Conservation (phyloP, 1,140 invertebrate species). For the Drosophila pachea region DNA sequence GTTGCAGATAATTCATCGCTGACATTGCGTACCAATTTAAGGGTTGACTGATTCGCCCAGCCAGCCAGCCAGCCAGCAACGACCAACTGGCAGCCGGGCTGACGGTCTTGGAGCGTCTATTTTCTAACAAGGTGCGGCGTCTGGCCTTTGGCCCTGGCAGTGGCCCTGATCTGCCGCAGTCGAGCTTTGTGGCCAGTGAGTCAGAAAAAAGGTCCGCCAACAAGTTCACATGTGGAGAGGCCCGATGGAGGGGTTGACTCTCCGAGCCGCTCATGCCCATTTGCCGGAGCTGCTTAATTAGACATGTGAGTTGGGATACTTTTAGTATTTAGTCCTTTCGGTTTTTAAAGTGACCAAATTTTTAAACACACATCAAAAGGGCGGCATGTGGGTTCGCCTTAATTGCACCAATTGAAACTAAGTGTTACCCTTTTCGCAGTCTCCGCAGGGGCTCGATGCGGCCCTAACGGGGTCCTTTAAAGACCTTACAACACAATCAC, state of each 20-base stretch:
- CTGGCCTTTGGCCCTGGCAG: conserved; percentile 55
- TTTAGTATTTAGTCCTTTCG: conserved; percentile 17
- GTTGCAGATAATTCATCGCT: conserved; percentile 77
- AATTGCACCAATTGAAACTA: conserved; percentile 76
- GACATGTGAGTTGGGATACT: conserved; percentile 65
- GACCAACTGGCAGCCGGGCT: neutral
- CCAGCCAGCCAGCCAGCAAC: conserved; percentile 4
- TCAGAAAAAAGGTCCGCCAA: conserved; percentile 73
- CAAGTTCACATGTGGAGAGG: conserved; percentile 51
- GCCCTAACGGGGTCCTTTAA: conserved; percentile 34
- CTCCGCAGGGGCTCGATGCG: conserved; percentile 5
- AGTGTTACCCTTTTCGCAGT: conserved; percentile 61
- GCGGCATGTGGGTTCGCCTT: conserved; percentile 55
- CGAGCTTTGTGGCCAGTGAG: conserved; percentile 65
- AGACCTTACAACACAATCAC: conserved; percentile 53
- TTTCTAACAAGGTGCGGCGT: conserved; percentile 61
- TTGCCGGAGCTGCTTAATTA: conserved; percentile 58
- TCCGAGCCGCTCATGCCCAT: conserved; percentile 32
- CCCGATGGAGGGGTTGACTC: conserved; percentile 20
- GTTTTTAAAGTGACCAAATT: conserved; percentile 47
- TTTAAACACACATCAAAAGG: conserved; percentile 69
- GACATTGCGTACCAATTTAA: conserved; percentile 78
- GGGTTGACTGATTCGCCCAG: conserved; percentile 72
- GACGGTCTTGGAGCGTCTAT: conserved; percentile 24
- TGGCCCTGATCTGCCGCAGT: conserved; percentile 42